Evolutionary conservation across 1,140 invertebrate genomes (phyloP), one percentile per base, ranked within the genome.

Genomic region (Ptiloglossa arizonensis): DNA sequence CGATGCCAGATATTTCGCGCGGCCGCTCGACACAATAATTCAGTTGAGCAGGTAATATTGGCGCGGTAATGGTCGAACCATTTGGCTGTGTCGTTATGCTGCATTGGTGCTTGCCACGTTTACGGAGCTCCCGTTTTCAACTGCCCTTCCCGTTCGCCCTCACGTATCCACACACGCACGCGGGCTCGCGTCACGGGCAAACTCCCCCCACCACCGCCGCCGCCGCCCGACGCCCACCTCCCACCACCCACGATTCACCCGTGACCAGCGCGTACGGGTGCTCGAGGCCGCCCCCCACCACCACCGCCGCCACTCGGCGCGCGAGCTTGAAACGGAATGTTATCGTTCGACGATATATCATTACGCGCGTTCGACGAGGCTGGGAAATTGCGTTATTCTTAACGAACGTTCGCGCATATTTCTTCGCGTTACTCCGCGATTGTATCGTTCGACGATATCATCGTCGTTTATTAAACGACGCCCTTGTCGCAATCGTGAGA

Each of bases 21-120:
- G 78, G 77, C 70, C 85, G 88, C 83, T 86, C 86, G 86, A 87
- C 86, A 90, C 89, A 90, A 91, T 91, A 90, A 91, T 91, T 91
- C 90, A 91, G 89, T 90, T 84, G 86, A 90, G 85, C 87, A 88
- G 89, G 88, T 90, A 91, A 91, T 91, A 91, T 91, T 85, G 89
- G 87, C 83, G 81, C 83, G 87, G 88, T 87, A 89, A 89, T 89
- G 85, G 87, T 85, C 79, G 85, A 85, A 88, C 87, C 89, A 90
- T 91, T 91, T 88, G 88, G 87, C 80, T 88, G 87, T 88, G 85
- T 88, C 87, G 88, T 89, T 90, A 88, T 86, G 85, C 87, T 82
- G 89, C 85, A 90, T 91, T 88, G 86, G 86, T 88, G 88, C 83
- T 89, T 87, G 89, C 83, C 86, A 83, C 87, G 82, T 88, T 85